Conservation (phyloP, 1,140 invertebrate species). For the Plodia interpunctella region DNA sequence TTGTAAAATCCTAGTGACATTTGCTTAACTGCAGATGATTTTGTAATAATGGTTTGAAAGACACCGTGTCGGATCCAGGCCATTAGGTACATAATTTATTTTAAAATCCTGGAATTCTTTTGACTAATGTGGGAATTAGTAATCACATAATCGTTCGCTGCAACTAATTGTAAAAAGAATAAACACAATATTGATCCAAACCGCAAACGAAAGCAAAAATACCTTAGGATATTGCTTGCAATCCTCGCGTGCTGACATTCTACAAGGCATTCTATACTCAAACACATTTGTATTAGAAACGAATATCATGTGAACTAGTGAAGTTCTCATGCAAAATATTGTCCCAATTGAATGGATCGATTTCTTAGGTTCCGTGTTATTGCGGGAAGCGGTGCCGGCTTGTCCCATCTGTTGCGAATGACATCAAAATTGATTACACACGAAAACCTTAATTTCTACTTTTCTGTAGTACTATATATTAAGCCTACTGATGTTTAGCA, state of each 20-base stretch:
- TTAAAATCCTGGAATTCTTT: too few species aligned
- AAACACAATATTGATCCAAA: background rate
- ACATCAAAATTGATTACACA: conserved; percentile 4
- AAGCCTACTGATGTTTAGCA: too few species aligned
- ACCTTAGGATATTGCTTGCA: conserved; percentile 8
- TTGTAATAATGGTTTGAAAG: too few species aligned
- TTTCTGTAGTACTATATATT: background rate
- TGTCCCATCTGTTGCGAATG: conserved; percentile 9
- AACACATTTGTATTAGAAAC: background rate
- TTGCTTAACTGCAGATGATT: too few species aligned
- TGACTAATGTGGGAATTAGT: too few species aligned
- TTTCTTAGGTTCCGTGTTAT: conserved; percentile 1
- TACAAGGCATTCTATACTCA: background rate
- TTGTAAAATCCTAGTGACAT: too few species aligned
- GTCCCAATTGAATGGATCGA: conserved; percentile 13
- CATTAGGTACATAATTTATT: too few species aligned
- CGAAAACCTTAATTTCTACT: conserved; percentile 1
- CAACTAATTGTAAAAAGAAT: too few species aligned
- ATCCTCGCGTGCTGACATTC: conserved; percentile 4
- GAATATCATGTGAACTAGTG: background rate
- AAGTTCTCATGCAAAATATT: conserved; percentile 12
- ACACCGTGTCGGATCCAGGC: too few species aligned
- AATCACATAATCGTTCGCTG: too few species aligned
- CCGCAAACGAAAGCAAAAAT: background rate
- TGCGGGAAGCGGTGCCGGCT: conserved; percentile 1